Conservation (phyloP, 2,888 invertebrate genomes). For the Oxyscelio sp. region DNA sequence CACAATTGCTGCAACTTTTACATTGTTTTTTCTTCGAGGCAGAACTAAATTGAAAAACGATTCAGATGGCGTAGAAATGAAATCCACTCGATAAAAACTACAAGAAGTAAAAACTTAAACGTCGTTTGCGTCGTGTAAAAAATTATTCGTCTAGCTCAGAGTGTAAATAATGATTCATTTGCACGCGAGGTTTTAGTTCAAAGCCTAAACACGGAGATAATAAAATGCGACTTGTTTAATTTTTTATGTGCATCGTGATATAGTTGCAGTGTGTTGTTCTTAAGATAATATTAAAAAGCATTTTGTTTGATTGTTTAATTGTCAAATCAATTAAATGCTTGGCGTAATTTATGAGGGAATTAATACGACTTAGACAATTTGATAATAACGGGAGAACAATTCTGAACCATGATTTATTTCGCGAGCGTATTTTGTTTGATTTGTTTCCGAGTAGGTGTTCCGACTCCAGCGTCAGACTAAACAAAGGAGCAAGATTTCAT, state of each 20-base stretch:
- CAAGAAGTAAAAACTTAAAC: too few species aligned
- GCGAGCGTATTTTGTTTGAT: constrained; percentile 35
- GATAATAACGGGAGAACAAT: constrained; percentile 43
- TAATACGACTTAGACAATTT: constrained; percentile 40
- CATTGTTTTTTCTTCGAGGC: background rate
- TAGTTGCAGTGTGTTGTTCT: too few species aligned
- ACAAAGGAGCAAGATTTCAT: constrained; percentile 56
- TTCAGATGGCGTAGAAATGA: too few species aligned
- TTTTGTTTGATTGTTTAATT: constrained; percentile 8
- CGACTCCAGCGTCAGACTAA: constrained; percentile 39
- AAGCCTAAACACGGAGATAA: too few species aligned
- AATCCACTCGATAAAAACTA: too few species aligned
- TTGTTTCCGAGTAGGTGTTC: constrained; percentile 62
- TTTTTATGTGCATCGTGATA: too few species aligned
- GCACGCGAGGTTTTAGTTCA: too few species aligned
- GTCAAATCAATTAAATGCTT: background rate
- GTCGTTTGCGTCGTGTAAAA: too few species aligned
- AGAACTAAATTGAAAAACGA: background rate
- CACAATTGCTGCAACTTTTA: constrained; percentile 11
- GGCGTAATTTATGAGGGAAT: constrained; percentile 21
- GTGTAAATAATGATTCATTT: too few species aligned
- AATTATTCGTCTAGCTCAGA: too few species aligned
- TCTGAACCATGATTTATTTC: constrained; percentile 44
- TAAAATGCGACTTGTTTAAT: too few species aligned
- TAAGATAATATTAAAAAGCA: too few species aligned